Evolutionary conservation across 2,113 vertebrate species (phyloP), one percentile per base, ranked within the genome.

Genomic region (Scolopax mira): DNA sequence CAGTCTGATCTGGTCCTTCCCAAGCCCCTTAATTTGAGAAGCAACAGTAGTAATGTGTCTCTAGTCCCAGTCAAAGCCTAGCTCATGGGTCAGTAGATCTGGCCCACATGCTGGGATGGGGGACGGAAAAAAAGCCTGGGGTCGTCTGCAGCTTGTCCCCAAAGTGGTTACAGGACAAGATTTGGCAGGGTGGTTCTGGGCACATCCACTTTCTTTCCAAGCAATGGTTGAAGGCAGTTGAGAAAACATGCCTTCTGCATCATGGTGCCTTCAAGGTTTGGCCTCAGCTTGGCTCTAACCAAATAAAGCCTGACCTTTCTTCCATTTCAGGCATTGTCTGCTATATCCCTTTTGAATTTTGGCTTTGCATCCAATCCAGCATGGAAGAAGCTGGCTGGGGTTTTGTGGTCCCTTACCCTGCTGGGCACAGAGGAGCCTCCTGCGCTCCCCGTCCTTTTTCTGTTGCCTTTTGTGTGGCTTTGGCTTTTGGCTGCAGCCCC

Each of bases 401-500:
- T 71, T 91, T 86, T 93, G 80, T 88, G 88, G 89, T 93, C 66
- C 71, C 54, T 90, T 89, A 39, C 81, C 67, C 87, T 67, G 60
- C 92, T 44, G 74, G 49, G 69, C 81, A 83, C 66, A 82, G 87
- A 93, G 86, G 66, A 94, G 77, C 78, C 92, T 85, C 84, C 81
- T 75, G 81, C 54, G 73, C 39, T 81, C 78, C 54, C 65, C 3
- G 0, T 54, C 49, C 52, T 83, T 79, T 74, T 66, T 82, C 66
- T 87, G 49, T 69, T 39, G 79, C 66, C 65, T 91, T 91, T 92
- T 93, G 81, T 85, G 33, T 37, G 41, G 74, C 65, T 83, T 83
- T 87, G 83, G 73, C 77, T 94, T 94, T 91, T 96, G 90, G 92
- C 96, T 90, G 75, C 82, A 62, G 66, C 87, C 69, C 77, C 6